These are phyloP conservation scores for Hippocampus kuda DNA, from an alignment of 2,797 vertebrate species.

Conservation along the genomic window DNA sequence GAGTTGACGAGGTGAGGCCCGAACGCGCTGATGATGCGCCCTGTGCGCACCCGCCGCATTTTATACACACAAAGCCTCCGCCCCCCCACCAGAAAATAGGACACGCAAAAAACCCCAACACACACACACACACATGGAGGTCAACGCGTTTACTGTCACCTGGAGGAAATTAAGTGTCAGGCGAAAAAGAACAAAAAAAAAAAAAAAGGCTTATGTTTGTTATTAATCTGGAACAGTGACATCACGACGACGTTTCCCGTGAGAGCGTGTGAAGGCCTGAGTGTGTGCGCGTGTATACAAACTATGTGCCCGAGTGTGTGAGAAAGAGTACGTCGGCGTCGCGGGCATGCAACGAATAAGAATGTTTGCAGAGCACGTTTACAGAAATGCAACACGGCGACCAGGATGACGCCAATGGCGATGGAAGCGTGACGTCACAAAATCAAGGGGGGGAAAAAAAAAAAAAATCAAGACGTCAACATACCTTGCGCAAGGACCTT, in stretches of 20 bases:
- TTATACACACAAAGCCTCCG: constrained; percentile 45
- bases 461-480: not conserved
- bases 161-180: constrained; percentile 40
- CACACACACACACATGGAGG: constrained; percentile 17
- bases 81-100: constrained; percentile 47
- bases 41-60: constrained; percentile 14
- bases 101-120: constrained; percentile 41
- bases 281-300: too few relatives aligned
- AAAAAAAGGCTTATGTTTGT: constrained; percentile 3
- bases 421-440: not conserved
- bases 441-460: too few relatives aligned
- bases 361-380: not conserved
- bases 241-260: constrained; percentile 18
- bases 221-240: constrained; percentile 5
- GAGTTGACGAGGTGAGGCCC: not conserved
- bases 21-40: not conserved
- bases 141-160: constrained; percentile 43
- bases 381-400: not conserved
- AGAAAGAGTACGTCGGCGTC: too few relatives aligned
- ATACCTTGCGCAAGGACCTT: not conserved
- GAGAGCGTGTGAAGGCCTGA: not conserved
- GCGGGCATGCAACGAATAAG: not conserved
- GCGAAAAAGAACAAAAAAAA: constrained; percentile 9
- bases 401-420: too few relatives aligned
- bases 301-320: not conserved